Evolutionary conservation across 1,140 invertebrate genomes (phyloP).

Genomic region (Cotesia vestalis): DNA sequence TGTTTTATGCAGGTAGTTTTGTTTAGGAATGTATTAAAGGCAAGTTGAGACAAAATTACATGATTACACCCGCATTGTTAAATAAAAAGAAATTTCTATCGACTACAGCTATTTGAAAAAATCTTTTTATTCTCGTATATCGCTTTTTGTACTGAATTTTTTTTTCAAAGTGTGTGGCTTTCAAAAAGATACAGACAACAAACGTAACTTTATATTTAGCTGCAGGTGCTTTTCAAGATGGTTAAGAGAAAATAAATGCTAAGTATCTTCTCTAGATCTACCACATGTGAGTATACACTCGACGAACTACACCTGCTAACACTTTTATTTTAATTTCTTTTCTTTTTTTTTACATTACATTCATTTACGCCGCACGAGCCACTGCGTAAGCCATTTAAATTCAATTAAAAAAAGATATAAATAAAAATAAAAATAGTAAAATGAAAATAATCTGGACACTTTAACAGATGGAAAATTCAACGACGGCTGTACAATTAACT

Average conservation of each 20-base stretch:
- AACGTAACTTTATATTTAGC: neutral
- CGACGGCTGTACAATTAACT: too few relatives aligned
- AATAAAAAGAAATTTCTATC: neutral
- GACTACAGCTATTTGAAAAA: neutral
- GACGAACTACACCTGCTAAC: conserved; percentile 8
- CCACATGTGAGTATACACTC: conserved; percentile 1
- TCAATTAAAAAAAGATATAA: too few relatives aligned
- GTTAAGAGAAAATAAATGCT: conserved; percentile 14
- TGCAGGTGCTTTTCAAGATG: conserved; percentile 11
- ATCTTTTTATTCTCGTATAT: neutral
- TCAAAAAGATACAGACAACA: neutral
- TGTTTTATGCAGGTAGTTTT: neutral
- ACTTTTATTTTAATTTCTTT: neutral
- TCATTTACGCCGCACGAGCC: neutral
- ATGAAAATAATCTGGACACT: too few relatives aligned
- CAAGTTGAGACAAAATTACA: conserved; percentile 15
- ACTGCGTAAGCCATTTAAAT: neutral
- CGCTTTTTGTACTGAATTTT: too few relatives aligned
- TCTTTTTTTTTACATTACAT: conserved; percentile 3
- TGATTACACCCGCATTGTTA: conserved; percentile 32
- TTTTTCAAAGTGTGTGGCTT: too few relatives aligned
- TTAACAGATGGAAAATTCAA: too few relatives aligned
- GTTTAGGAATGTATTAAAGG: neutral
- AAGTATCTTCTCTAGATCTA: conserved; percentile 6
- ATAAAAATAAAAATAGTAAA: too few relatives aligned